phyloP scores from a whole-genome alignment of 92 coral and sea anemone genomes.

The Parazoanthus darwini region DNA sequence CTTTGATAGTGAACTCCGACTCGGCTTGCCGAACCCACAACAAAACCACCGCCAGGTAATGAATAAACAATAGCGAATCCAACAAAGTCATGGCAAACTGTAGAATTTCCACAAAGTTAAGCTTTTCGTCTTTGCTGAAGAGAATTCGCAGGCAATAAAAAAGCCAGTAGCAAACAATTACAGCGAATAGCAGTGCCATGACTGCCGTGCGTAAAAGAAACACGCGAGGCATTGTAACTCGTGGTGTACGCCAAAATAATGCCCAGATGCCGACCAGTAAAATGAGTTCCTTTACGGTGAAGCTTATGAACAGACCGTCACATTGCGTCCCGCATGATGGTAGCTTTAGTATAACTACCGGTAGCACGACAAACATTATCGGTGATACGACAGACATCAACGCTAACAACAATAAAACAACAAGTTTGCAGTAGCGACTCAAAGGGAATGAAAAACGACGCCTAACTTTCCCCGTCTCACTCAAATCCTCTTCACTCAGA shows the following conservation, averaged over 20 bases:
- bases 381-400: slow-evolving; percentile 83
- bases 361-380: slow-evolving; percentile 85
- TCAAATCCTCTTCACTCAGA: slow-evolving; percentile 89
- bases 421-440: slow-evolving; percentile 78
- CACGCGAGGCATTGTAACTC: slow-evolving; percentile 88
- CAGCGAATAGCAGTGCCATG: slow-evolving; percentile 80
- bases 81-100: slow-evolving; percentile 78
- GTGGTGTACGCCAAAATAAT: slow-evolving; percentile 91
- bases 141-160: slow-evolving; percentile 87
- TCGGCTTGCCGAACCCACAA: slow-evolving; percentile 94
- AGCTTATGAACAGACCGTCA: slow-evolving; percentile 90
- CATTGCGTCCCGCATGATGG: slow-evolving; percentile 76
- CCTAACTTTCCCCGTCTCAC: slow-evolving; percentile 84
- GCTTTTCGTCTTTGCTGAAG: slow-evolving; percentile 51
- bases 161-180: slow-evolving; percentile 92
- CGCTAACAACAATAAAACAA: slow-evolving; percentile 72
- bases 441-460: slow-evolving; percentile 69
- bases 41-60: slow-evolving; percentile 88
- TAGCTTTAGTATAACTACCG: slow-evolving; percentile 79
- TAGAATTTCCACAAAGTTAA: slow-evolving; percentile 63
- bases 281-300: slow-evolving; percentile 88
- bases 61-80: slow-evolving; percentile 86
- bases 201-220: slow-evolving; percentile 86
- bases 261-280: slow-evolving; percentile 95
- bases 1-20: slow-evolving; percentile 89